Evolutionary conservation across 2,888 invertebrate species (phyloP), one percentile per base, ranked within the genome.

Genomic region (Auanema freiburgensis): DNA sequence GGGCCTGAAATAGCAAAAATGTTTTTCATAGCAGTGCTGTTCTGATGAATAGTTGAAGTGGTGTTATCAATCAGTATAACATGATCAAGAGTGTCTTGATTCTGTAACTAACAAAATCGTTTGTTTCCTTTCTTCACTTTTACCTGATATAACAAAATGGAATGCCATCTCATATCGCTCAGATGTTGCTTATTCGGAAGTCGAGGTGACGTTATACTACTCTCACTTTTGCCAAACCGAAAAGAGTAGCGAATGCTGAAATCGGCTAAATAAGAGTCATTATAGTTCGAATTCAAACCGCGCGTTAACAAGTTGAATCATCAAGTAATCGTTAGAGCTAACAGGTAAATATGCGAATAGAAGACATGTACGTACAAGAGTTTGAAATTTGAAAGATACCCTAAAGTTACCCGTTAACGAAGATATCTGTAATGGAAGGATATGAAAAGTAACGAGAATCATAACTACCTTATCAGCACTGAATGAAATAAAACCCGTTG

Each of bases 321-420:
- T 60, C 10, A 66, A 57, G 21, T 74, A 67, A 53, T 72, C 64
- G 16, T 65, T 58, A 21, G 68, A 55, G 14, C 72, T 67, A 53
- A 59, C 63, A 43, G 73, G 65, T 8, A 72, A 25, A 18, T 74
- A 67, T 52, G 69, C 67, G 18, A 77, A 67, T 2, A 77, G 49
- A 52, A 77, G 64, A 23, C 74, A 68, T 14, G 70, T 67, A 44
- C 73, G 64, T 56, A 74, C 61, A 24, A 79, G 67, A 1, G 79
- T 79, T 67, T 79, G 78, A 62, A 79, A 79, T 61, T 79, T 79
- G 70, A 79, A 71, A 56, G 76, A 72, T n/a, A 79, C 64, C 64
- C 77, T 75, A 63, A 73, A 79, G 21, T 66, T 41, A 56, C 75
- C 72, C 50, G 66, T 57, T 16, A 75, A 44, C 25, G 65, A 57